Conservation (phyloP, 2,888 invertebrate genomes). For the Scaptomyza flava region DNA sequence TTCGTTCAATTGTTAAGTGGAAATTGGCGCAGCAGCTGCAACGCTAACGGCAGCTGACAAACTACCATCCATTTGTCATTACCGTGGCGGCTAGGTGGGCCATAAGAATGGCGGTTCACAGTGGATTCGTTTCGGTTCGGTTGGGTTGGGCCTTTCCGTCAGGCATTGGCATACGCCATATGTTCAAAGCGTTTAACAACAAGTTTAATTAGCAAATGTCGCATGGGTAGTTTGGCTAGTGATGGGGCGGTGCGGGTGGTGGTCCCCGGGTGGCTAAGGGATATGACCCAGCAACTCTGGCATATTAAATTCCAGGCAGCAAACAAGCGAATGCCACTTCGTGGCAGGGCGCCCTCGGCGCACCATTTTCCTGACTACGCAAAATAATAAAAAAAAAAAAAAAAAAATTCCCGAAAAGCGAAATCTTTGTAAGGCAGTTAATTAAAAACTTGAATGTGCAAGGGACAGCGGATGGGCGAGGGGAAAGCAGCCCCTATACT, state of each 20-base stretch:
- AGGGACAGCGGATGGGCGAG: slow-evolving; percentile 6
- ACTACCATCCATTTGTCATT: slow-evolving; percentile 76
- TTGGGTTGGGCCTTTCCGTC: neutral
- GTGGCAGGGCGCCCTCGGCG: slow-evolving; percentile 53
- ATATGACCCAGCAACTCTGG: slow-evolving; percentile 48
- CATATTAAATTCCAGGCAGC: slow-evolving; percentile 54
- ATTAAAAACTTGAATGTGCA: slow-evolving; percentile 63
- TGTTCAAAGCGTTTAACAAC: slow-evolving; percentile 51
- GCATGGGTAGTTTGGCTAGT: slow-evolving; percentile 14
- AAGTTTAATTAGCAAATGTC: slow-evolving; percentile 69
- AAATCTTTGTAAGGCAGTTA: slow-evolving; percentile 77
- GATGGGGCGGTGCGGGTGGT: neutral
- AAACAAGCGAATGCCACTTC: slow-evolving; percentile 68
- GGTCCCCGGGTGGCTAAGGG: neutral
- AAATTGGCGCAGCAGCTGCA: slow-evolving; percentile 58
- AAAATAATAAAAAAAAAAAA: slow-evolving; percentile 11
- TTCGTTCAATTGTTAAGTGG: slow-evolving; percentile 43
- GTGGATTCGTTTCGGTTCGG: neutral
- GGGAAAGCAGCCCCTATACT: neutral
- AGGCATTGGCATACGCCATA: slow-evolving; percentile 42
- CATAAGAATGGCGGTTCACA: neutral
- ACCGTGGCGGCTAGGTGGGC: slow-evolving; percentile 8
- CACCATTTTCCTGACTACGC: slow-evolving; percentile 36
- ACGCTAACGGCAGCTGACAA: slow-evolving; percentile 53
- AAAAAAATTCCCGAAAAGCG: slow-evolving; percentile 41